Base-by-base conservation (phyloP, 2,113 vertebrate genomes). In the Damaliscus lunatus region DNA sequence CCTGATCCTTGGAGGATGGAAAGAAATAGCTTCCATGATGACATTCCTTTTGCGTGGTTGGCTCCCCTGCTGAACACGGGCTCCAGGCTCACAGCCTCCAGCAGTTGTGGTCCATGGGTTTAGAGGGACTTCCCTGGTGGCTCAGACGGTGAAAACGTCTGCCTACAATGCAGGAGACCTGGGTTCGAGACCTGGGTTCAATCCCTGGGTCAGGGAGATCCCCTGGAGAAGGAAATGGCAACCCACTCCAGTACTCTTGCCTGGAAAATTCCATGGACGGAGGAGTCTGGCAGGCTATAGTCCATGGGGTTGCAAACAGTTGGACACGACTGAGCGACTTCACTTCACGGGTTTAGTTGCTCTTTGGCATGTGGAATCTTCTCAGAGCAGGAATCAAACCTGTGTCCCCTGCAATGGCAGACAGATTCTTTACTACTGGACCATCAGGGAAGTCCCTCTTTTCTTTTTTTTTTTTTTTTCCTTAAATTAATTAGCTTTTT, bases 1-100 rank as follows among this genome's bases (percentile, higher is more conserved):
- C n/a, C n/a, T 2, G 36, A 27, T 25, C 21, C 85, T 27, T 5
- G 29, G 71, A 62, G 21, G 14, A 29, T 10, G 29, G 57, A 57
- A 25, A 5, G 6, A 36, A 40, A 23, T 29, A 57, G 36, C 16
- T 19, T 6, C 6, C 6, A 7, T 21, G 57, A 59, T 21, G 57
- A 21, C 16, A 0, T 7, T 43, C 11, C 3, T n/a, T 1, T 6
- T 29, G 40, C 0, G 2, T 6, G 14, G 23, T 5, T 14, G 13
- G 19, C 19, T 1, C 59, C 1, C 3, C 3, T 13, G 13, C 31
- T 77, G 71, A 43, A 12, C 71, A 77, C 1, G 3, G 67, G 19
- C 67, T 40, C n/a, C 17, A 40, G 67, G 67, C 6, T 10, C 36
- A 40, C 1, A 3, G 21, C 40, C 40, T 43, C 25, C 23, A 14